phyloP scores from a whole-genome alignment of 2,113 vertebrate genomes.

The Gorilla gorilla region DNA sequence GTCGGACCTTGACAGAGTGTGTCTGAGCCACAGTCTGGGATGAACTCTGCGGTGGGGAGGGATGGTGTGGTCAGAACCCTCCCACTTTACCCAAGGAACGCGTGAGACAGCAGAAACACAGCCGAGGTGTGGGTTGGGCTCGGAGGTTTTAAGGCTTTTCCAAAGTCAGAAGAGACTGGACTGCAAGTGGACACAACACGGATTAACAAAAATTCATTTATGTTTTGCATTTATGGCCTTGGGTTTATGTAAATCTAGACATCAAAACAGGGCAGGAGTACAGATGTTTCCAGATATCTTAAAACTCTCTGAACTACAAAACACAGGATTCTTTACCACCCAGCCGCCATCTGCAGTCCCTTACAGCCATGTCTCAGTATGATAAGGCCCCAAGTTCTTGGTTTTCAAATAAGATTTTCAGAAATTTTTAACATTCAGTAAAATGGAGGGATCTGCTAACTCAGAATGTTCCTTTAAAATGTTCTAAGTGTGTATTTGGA shows the following conservation, averaged over 20 bases:
- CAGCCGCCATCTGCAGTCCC: rapidly evolving
- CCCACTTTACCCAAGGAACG: not conserved
- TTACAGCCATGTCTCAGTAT: rapidly evolving
- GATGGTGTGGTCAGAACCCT: not conserved
- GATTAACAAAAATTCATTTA: rapidly evolving
- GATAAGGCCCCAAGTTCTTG: rapidly evolving
- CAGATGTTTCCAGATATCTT: rapidly evolving
- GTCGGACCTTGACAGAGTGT: not conserved
- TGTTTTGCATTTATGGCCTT: rapidly evolving
- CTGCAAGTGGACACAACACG: rapidly evolving
- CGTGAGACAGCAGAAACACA: rapidly evolving
- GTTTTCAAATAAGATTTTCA: not conserved
- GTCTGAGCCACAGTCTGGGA: too few relatives aligned
- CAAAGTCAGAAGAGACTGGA: too few relatives aligned
- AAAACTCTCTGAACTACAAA: not conserved
- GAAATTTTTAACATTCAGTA: not conserved
- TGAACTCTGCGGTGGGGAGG: not conserved
- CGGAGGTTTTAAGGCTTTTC: not conserved
- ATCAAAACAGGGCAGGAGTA: too few relatives aligned
- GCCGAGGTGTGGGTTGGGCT: too few relatives aligned
- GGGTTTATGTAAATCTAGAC: too few relatives aligned
- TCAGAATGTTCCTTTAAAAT: rapidly evolving
- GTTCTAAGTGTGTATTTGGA: not conserved
- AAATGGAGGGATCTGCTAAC: not conserved
- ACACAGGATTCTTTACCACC: rapidly evolving